These are phyloP conservation scores for Knipowitschia caucasica DNA, from an alignment of 2,797 vertebrate species.

Conservation along the genomic window DNA sequence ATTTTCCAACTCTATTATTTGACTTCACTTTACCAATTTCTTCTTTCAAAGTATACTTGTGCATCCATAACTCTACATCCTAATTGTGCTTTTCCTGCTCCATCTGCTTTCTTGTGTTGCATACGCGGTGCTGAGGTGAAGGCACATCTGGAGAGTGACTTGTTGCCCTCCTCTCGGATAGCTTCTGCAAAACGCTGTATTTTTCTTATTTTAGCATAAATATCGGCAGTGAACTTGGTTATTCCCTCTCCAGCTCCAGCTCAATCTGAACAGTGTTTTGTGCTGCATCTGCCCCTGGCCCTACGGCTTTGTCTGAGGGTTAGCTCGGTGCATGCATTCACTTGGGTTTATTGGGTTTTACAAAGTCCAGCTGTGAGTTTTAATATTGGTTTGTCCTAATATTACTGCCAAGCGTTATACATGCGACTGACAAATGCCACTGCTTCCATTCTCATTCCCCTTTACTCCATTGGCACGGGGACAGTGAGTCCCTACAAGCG, in stretches of 20 bases:
- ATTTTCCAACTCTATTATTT: constrained; percentile 19
- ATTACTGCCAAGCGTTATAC: neutral
- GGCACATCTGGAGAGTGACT: constrained; percentile 6
- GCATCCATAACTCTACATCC: neutral
- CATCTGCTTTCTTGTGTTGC: constrained; percentile 11
- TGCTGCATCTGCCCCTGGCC: neutral
- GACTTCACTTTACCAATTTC: constrained; percentile 6
- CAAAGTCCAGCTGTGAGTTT: neutral
- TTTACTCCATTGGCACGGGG: too few species aligned
- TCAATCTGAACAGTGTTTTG: constrained; percentile 4
- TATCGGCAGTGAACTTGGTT: neutral
- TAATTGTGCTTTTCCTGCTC: constrained; percentile 8
- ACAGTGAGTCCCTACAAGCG: too few species aligned
- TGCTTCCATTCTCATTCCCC: too few species aligned
- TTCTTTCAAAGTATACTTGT: constrained; percentile 3
- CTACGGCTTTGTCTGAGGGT: neutral
- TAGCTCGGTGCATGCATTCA: neutral
- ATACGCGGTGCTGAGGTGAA: neutral
- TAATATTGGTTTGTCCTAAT: neutral
- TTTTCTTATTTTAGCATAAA: constrained; percentile 1
- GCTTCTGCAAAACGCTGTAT: neutral
- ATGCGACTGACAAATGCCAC: too few species aligned
- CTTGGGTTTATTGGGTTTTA: neutral
- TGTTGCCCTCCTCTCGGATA: neutral
- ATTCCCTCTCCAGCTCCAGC: neutral